Base-by-base conservation (phyloP, 1,140 invertebrate genomes). In the Anoplophora glabripennis region DNA sequence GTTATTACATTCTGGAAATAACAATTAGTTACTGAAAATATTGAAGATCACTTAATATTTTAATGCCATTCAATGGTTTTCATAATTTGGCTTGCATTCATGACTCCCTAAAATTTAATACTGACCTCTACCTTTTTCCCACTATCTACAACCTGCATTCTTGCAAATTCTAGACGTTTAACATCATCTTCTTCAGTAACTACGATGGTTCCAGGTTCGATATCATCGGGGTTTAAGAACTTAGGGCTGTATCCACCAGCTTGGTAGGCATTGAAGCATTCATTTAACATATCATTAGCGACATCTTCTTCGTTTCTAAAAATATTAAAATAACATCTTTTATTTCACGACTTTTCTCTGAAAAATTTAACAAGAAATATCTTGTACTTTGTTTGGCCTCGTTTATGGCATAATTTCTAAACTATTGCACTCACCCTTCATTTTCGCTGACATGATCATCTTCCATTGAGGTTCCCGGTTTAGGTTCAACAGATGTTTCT, bases 201-300 rank as follows among this genome's bases (percentile, higher is more conserved):
- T 3, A 97, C 79, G 47, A 94, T 80, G 1, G 92, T 90, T 28
- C 64, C 63, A 4, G 92, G 89, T 72, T 95, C 93, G 7, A 97
- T 76, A 18, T 89, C 83, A 21, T 81, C 78, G 4, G 81, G 75
- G 10, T 75, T 65, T 35, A 95, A 72, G 59, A 92, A 87, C 60
- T 76, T 79, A 0, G 96, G 96, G 69, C 89, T 94, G 76, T 98
- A 99, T 21, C 84, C 79, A 5, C 92, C 93, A 12, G 81, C 70
- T 55, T 85, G 80, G 75, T 96, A 98, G 37, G 91, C 84, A 15
- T 82, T 74, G 64, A 87, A 82, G 54, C 80, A 87, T 69, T 85
- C 85, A 28, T 80, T 78, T 2, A 86, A 64, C 4, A 86, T 72
- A 63, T 79, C 77, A 41, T 79, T 76, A 7, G 78, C 79, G 4